A percentile compares a stretch with the other conserved stretches of the same genome.
phyloP scores from a whole-genome alignment of 2,888 invertebrate genomes.

The Machimus rusticus region DNA sequence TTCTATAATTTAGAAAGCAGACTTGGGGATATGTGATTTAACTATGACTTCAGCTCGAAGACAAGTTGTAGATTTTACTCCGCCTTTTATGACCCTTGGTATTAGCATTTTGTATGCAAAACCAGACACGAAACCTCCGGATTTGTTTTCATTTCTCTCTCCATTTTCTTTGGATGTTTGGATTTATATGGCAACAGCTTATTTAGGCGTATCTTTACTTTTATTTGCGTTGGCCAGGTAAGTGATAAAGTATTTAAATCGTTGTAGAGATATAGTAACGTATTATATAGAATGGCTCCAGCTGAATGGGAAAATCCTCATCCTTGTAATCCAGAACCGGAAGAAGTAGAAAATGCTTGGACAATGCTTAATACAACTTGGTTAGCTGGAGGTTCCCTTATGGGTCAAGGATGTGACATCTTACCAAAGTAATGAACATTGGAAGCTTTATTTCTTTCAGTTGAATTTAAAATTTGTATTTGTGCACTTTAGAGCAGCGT shows the following conservation, averaged over 20 bases:
- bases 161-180: conserved; percentile 88
- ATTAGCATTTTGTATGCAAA: conserved; percentile 89
- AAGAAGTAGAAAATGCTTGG: conserved; percentile 89
- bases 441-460: neutral
- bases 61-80: conserved; percentile 89
- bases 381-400: conserved; percentile 89
- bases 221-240: conserved; percentile 84
- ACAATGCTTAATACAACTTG: conserved; percentile 87
- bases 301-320: conserved; percentile 95
- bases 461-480: neutral
- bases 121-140: conserved; percentile 78
- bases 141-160: conserved; percentile 87
- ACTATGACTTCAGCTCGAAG: conserved; percentile 93
- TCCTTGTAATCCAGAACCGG: conserved; percentile 83
- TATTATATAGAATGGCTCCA: conserved; percentile 76
- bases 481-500: conserved; percentile 76
- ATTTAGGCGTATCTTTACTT: conserved; percentile 80
- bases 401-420: conserved; percentile 93
- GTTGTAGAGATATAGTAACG: neutral
- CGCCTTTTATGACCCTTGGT: conserved; percentile 97
- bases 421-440: conserved; percentile 78
- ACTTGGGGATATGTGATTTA: conserved; percentile 93
- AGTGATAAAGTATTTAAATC: conserved; percentile 43
- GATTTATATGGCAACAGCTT: conserved; percentile 89
- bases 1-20: conserved; percentile 78